phyloP scores from a whole-genome alignment of 1,140 invertebrate species.

The Andricus grossulariae region DNA sequence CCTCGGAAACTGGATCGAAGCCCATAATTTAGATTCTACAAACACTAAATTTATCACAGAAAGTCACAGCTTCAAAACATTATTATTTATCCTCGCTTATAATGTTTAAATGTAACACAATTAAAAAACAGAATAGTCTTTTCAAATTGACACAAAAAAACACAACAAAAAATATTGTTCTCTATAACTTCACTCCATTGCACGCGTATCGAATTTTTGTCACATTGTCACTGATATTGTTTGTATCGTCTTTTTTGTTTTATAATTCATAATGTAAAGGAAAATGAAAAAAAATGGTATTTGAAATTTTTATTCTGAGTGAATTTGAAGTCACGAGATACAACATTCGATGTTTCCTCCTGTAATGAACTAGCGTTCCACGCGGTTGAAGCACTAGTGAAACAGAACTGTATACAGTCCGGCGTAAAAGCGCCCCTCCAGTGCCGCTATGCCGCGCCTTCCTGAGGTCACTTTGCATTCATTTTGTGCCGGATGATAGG shows the following conservation, averaged over 20 bases:
- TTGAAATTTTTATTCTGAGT: not conserved
- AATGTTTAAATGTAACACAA: not conserved
- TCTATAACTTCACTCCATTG: not conserved
- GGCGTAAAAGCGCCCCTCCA: slow-evolving; percentile 51
- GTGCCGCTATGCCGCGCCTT: slow-evolving; percentile 51
- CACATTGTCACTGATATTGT: not conserved
- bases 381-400: slow-evolving; percentile 62
- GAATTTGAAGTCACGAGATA: not conserved
- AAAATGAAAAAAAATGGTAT: not conserved
- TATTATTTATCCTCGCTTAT: slow-evolving; percentile 7
- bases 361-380: slow-evolving; percentile 39
- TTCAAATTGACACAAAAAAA: not conserved
- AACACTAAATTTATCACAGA: slow-evolving; percentile 36
- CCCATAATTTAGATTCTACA: slow-evolving; percentile 60
- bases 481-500: not conserved
- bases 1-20: slow-evolving; percentile 64
- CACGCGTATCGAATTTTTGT: not conserved
- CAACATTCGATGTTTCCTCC: slow-evolving; percentile 6
- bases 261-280: not conserved
- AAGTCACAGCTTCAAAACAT: slow-evolving; percentile 30
- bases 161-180: not conserved
- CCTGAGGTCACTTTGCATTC: slow-evolving; percentile 23
- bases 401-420: slow-evolving; percentile 67
- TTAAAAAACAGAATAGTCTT: not conserved
- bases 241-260: not conserved